Percentiles rank a stretch among this genome's conserved stretches.
These are phyloP conservation scores for Polypterus senegalus DNA, from an alignment of 2,113 vertebrate species.

Conservation along the genomic window DNA sequence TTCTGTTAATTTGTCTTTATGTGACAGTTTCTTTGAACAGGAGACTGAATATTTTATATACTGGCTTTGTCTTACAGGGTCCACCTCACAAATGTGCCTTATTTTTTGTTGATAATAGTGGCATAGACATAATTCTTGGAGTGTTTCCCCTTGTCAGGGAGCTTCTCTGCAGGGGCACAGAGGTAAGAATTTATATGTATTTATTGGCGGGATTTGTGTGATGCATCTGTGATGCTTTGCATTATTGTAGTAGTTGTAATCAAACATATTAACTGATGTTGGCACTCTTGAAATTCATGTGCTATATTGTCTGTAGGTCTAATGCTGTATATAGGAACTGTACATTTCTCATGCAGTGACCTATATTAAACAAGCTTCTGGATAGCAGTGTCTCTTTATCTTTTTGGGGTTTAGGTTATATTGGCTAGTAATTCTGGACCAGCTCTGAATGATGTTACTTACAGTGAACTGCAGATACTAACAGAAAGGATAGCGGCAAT, in stretches of 20 bases:
- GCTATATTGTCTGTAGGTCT: no score
- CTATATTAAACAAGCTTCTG: not conserved
- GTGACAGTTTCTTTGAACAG: constrained; percentile 6
- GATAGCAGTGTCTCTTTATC: not conserved
- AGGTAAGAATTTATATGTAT: constrained; percentile 51
- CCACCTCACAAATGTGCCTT: constrained; percentile 98
- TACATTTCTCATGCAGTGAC: no score
- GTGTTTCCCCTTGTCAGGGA: constrained; percentile 98
- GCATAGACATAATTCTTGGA: constrained; percentile 95
- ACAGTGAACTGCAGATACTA: constrained; percentile 78
- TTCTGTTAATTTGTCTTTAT: constrained; percentile 1
- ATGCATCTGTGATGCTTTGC: no score
- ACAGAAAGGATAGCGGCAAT: constrained; percentile 75
- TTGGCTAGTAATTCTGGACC: constrained; percentile 91
- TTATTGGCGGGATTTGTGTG: no score
- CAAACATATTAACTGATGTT: no score
- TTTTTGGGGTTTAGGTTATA: constrained; percentile 59
- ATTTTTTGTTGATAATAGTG: constrained; percentile 99
- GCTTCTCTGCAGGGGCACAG: constrained; percentile 85
- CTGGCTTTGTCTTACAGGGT: constrained; percentile 84
- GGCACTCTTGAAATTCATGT: no score
- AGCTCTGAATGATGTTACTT: constrained; percentile 87
- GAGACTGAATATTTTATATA: constrained; percentile 39
- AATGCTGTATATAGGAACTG: no score
- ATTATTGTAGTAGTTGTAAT: no score